Evolutionary conservation across 2,113 vertebrate species (phyloP), one percentile per base, ranked within the genome.

Genomic region (Zonotrichia leucophrys): DNA sequence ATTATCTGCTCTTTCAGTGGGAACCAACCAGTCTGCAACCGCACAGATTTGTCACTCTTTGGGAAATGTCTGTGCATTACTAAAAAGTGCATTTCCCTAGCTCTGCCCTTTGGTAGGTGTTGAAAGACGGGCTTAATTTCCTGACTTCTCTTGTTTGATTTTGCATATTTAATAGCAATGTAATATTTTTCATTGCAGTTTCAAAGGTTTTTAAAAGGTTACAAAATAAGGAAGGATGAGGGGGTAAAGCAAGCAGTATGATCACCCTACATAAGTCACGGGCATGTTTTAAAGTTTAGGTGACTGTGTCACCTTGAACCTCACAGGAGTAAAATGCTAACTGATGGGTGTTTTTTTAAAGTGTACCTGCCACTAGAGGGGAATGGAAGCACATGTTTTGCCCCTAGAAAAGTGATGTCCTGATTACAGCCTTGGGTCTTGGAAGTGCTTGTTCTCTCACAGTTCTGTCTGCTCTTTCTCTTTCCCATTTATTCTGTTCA

Each of bases 291-390:
- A 37, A 80, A 66, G 14, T 47, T 64, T 2, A 69, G 27, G 5
- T 78, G 60, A 7, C 19, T 28, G 4, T 90, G 31, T 69, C 69
- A 41, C 22, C 66, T 79, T 76, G 28, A 58, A 31, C 46, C 35
- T 15, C 47, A 7, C 25, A 39, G 68, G 44, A 68, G n/a, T 69
- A 44, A 83, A 72, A 52, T 75, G 46, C 28, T 42, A 16, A 67
- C 25, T 31, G 15, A 21, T 63, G 42, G 8, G 39, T 41, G 8
- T 76, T 81, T 44, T 5, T 80, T 83, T 46, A 2, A 44, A 74
- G 31, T 68, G 28, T 94, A 75, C 90, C 74, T 96, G 92, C 94
- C 94, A 69, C 95, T 96, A 96, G 94, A 88, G 94, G 95, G 96
- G 92, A 96, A 96, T 93, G 94, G 70, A 96, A 91, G 90, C 50